Evolutionary conservation across 1,140 invertebrate genomes (phyloP).

Genomic region (Spodoptera litura): DNA sequence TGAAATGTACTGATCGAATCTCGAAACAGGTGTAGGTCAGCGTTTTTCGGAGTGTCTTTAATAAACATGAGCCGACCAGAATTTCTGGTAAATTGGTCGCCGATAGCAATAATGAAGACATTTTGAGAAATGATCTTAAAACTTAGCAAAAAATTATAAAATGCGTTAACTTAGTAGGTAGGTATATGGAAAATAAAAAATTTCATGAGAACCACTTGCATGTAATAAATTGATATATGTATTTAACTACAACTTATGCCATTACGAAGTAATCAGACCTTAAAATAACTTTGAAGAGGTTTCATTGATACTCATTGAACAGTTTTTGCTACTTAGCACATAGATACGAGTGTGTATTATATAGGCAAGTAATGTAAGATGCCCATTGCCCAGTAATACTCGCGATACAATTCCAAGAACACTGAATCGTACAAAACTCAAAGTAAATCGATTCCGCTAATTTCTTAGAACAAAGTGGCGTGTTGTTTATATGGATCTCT

Average conservation of each 20-base stretch:
- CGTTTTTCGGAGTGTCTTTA: constrained; percentile 53
- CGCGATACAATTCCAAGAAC: constrained; percentile 57
- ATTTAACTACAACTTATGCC: not conserved
- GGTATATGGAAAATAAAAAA: not conserved
- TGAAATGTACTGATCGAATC: constrained; percentile 34
- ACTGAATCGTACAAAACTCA: constrained; percentile 65
- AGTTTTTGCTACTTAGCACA: not conserved
- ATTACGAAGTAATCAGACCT: not conserved
- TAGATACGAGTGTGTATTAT: too few relatives aligned
- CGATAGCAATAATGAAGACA: constrained; percentile 63
- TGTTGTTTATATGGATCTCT: constrained; percentile 59
- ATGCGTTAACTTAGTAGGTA: not conserved
- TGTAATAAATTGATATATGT: not conserved
- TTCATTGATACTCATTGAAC: not conserved
- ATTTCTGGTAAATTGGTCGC: constrained; percentile 56
- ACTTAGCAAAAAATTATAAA: constrained; percentile 8
- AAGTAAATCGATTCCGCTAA: constrained; percentile 73
- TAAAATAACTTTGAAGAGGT: not conserved
- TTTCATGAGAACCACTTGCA: constrained; percentile 15
- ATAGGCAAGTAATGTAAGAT: not conserved
- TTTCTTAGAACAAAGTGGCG: constrained; percentile 71
- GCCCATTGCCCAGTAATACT: not conserved
- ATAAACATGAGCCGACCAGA: constrained; percentile 59
- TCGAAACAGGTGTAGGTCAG: constrained; percentile 48
- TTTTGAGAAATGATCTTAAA: constrained; percentile 60